phyloP scores from a whole-genome alignment of 1,140 invertebrate species.

The Drosophila azteca region DNA sequence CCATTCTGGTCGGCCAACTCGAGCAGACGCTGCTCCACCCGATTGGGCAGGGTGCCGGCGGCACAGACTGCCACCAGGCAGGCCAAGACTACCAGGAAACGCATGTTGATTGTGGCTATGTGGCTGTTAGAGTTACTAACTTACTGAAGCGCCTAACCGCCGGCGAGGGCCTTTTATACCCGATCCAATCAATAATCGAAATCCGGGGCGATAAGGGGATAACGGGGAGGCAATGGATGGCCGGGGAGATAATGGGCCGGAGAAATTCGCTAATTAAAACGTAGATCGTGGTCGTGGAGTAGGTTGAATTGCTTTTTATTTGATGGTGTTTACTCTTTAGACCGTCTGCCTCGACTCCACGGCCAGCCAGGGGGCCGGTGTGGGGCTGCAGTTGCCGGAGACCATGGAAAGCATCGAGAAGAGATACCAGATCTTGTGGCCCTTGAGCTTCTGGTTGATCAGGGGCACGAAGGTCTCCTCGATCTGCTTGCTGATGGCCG shows the following conservation, averaged over 20 bases:
- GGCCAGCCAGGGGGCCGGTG: slow-evolving; percentile 73
- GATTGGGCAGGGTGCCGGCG: slow-evolving; percentile 61
- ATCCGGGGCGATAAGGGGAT: slow-evolving; percentile 18
- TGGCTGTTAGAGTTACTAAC: slow-evolving; percentile 35
- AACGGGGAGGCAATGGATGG: slow-evolving; percentile 28
- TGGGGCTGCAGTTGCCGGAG: slow-evolving; percentile 52
- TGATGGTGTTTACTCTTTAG: neutral
- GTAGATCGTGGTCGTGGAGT: slow-evolving; percentile 22
- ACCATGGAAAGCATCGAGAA: slow-evolving; percentile 35
- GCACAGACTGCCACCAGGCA: slow-evolving; percentile 65
- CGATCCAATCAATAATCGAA: slow-evolving; percentile 1
- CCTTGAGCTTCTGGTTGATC: slow-evolving; percentile 60
- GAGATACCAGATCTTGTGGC: slow-evolving; percentile 77
- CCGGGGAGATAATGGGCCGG: slow-evolving; percentile 29
- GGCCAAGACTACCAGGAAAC: slow-evolving; percentile 76
- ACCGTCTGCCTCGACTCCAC: slow-evolving; percentile 25
- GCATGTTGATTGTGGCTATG: slow-evolving; percentile 57
- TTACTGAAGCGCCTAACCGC: slow-evolving; percentile 52
- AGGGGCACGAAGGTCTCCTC: slow-evolving; percentile 60
- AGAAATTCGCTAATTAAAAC: slow-evolving; percentile 57
- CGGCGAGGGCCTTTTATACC: slow-evolving; percentile 58
- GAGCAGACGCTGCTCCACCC: slow-evolving; percentile 59
- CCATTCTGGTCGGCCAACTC: slow-evolving; percentile 62
- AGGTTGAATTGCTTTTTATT: slow-evolving; percentile 54
- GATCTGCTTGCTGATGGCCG: slow-evolving; percentile 64